Evolutionary conservation across 2,888 invertebrate genomes (phyloP).

Genomic region (Scaptomyza polygonia): DNA sequence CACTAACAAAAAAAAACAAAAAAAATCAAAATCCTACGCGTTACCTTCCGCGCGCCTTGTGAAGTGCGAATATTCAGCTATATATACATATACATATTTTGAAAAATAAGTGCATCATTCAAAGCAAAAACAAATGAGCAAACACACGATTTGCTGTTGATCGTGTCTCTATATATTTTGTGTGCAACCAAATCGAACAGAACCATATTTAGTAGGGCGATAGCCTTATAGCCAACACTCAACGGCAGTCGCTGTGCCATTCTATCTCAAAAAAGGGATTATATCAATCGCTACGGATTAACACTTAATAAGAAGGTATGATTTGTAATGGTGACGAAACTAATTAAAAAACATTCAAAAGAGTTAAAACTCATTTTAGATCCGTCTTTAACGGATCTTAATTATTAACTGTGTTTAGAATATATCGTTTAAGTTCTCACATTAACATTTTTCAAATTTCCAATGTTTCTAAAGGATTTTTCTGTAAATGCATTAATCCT

Average conservation of each 20-base stretch:
- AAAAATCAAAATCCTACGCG: conserved; percentile 22
- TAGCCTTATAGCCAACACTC: conserved; percentile 25
- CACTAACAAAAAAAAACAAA: conserved; percentile 16
- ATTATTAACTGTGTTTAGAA: too few species aligned
- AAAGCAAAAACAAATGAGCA: conserved; percentile 38
- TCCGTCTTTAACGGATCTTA: too few species aligned
- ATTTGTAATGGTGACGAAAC: background rate
- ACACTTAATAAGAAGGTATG: conserved; percentile 51
- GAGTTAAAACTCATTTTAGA: background rate
- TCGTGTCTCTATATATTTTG: conserved; percentile 14
- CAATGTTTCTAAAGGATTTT: too few species aligned
- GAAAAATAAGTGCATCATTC: conserved; percentile 20
- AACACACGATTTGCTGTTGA: conserved; percentile 33
- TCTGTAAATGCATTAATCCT: too few species aligned
- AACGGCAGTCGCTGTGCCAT: conserved; percentile 44
- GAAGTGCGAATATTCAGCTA: conserved; percentile 21
- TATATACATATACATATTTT: conserved; percentile 6
- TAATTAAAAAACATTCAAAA: background rate
- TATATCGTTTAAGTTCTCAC: too few species aligned
- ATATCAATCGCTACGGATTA: conserved; percentile 61
- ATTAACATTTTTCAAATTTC: too few species aligned
- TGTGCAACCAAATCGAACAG: conserved; percentile 53
- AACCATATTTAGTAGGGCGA: conserved; percentile 22
- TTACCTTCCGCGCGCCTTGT: conserved; percentile 30
- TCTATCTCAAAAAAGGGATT: conserved; percentile 53